phyloP scores from a whole-genome alignment of 2,113 vertebrate species.

The Pyrgilauda ruficollis region DNA sequence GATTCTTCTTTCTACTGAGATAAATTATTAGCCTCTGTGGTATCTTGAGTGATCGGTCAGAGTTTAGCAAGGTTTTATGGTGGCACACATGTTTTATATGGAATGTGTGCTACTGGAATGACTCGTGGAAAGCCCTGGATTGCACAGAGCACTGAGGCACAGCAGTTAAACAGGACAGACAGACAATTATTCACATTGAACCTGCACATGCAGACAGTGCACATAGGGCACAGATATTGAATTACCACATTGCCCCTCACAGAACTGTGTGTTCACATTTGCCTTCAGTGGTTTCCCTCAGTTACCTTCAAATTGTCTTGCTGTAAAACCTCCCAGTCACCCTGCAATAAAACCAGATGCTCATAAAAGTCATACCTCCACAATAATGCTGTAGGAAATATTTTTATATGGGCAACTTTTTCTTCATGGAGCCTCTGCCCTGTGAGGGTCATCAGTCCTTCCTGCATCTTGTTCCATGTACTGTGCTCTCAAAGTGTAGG shows the following conservation, averaged over 20 bases:
- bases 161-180: neutral
- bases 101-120: neutral
- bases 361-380: neutral
- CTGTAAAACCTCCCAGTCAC: neutral
- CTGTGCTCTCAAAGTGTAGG: neutral
- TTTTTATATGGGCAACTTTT: neutral
- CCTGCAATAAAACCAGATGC: neutral
- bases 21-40: neutral
- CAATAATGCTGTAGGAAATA: neutral
- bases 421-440: neutral
- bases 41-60: neutral
- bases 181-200: neutral
- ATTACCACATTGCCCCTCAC: neutral
- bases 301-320: neutral
- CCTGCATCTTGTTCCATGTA: neutral
- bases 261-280: neutral
- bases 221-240: neutral
- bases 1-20: neutral
- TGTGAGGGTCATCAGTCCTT: neutral
- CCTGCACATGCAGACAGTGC: neutral
- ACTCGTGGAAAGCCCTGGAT: neutral
- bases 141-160: neutral
- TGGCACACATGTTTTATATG: neutral
- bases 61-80: neutral
- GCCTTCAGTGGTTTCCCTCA: neutral